A percentile compares a stretch with the other conserved stretches of the same genome.
These are phyloP conservation scores for Chalcosyrphus nemorum DNA, from an alignment of 2,888 invertebrate species.

Conservation along the genomic window DNA sequence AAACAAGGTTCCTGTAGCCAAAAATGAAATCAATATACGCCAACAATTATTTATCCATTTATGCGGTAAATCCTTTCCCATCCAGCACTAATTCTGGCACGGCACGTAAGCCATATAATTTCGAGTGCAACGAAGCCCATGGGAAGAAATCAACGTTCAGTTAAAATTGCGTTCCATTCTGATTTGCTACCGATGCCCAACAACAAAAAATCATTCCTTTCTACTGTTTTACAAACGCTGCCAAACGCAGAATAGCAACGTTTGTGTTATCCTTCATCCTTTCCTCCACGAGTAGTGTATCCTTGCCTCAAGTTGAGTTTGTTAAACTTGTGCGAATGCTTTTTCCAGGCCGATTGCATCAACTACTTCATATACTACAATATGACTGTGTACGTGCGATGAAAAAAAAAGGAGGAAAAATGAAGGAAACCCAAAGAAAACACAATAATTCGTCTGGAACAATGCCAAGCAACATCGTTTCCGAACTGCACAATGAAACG, in stretches of 20 bases:
- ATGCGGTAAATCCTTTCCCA: slow-evolving; percentile 28
- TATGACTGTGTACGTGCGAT: slow-evolving; percentile 1
- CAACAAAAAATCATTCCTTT: slow-evolving; percentile 24
- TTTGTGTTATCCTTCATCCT: slow-evolving; percentile 23
- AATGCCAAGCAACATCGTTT: slow-evolving; percentile 70
- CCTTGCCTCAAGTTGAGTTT: slow-evolving; percentile 54
- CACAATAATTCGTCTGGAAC: slow-evolving; percentile 70
- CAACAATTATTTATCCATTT: slow-evolving; percentile 38
- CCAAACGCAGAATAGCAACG: slow-evolving; percentile 31
- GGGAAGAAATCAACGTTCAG: slow-evolving; percentile 40
- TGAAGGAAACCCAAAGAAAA: slow-evolving; percentile 65
- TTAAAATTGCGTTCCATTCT: slow-evolving; percentile 4
- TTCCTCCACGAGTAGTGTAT: slow-evolving; percentile 10
- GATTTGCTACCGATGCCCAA: slow-evolving; percentile 26
- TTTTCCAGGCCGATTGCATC: slow-evolving; percentile 40
- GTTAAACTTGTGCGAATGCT: slow-evolving; percentile 57
- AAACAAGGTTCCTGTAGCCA: not conserved
- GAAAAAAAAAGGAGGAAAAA: not conserved
- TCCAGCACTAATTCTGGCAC: slow-evolving; percentile 36
- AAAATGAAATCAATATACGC: slow-evolving; percentile 36
- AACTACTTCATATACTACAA: slow-evolving; percentile 9
- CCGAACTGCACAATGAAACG: slow-evolving; percentile 22
- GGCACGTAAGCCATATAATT: slow-evolving; percentile 38
- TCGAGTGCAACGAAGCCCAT: slow-evolving; percentile 33
- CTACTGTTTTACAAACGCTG: slow-evolving; percentile 18